Evolutionary conservation across 2,888 invertebrate genomes (phyloP).

Genomic region (Dicranocentrus wangi): DNA sequence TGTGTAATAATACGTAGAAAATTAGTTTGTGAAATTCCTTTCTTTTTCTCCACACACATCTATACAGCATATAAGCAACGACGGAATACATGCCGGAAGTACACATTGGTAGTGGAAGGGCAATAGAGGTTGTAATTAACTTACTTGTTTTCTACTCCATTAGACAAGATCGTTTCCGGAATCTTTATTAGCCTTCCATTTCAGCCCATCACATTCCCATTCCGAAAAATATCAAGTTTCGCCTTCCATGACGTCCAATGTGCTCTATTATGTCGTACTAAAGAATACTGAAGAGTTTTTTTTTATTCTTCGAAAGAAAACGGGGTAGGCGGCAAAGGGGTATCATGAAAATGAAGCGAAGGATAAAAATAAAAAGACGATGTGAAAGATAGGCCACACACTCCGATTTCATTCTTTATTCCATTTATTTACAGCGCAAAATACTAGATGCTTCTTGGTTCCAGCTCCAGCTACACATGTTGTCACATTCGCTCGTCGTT

Average conservation of each 20-base stretch:
- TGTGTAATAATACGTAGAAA: slow-evolving; percentile 44
- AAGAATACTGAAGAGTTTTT: too few species aligned
- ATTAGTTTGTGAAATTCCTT: slow-evolving; percentile 26
- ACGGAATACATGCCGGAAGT: too few species aligned
- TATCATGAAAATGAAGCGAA: slow-evolving; percentile 4
- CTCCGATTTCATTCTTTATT: slow-evolving; percentile 24
- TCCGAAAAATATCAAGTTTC: not conserved
- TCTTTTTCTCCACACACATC: not conserved
- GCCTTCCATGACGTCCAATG: too few species aligned
- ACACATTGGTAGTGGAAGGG: slow-evolving; percentile 18
- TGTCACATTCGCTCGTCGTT: slow-evolving; percentile 51
- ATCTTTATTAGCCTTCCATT: slow-evolving; percentile 53
- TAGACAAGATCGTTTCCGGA: slow-evolving; percentile 59
- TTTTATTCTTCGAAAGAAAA: too few species aligned
- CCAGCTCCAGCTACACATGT: slow-evolving; percentile 34
- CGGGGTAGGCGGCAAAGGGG: not conserved
- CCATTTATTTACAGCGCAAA: slow-evolving; percentile 36
- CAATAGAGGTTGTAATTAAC: slow-evolving; percentile 47
- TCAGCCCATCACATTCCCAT: slow-evolving; percentile 53
- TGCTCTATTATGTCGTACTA: too few species aligned
- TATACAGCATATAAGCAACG: not conserved
- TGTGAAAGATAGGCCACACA: not conserved
- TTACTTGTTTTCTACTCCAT: slow-evolving; percentile 61
- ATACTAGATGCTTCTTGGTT: slow-evolving; percentile 15
- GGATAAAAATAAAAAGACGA: slow-evolving; percentile 19